Evolutionary conservation across 2,797 vertebrate genomes (phyloP).

Genomic region (Morus bassanus): DNA sequence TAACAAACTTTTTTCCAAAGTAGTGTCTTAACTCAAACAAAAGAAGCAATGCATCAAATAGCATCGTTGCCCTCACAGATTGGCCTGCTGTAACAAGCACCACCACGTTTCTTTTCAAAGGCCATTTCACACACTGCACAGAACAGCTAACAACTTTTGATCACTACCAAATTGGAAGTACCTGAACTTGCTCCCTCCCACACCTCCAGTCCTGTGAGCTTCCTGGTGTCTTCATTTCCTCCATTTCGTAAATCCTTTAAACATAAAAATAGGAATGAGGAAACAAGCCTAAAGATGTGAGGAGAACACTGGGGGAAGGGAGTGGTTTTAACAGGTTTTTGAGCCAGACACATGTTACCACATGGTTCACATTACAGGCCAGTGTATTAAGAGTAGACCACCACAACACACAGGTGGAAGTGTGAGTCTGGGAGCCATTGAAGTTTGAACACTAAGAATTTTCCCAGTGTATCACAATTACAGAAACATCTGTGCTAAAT

Average conservation of each 20-base stretch:
- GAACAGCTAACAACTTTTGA: not conserved
- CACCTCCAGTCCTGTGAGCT: not conserved
- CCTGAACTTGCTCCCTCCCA: not conserved
- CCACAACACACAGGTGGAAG: slow-evolving; percentile 73
- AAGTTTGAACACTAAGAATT: slow-evolving; percentile 61
- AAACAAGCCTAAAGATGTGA: slow-evolving; percentile 9
- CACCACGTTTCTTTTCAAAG: not conserved
- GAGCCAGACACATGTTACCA: slow-evolving; percentile 57
- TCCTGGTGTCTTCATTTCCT: not conserved
- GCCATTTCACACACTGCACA: not conserved
- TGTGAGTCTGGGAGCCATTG: slow-evolving; percentile 62
- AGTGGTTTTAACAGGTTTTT: slow-evolving; percentile 24
- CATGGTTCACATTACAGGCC: slow-evolving; percentile 72
- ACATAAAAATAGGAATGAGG: slow-evolving; percentile 30
- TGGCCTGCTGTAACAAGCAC: not conserved
- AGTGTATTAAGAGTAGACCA: slow-evolving; percentile 29
- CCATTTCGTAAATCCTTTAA: slow-evolving; percentile 9
- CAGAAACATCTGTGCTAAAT: slow-evolving; percentile 79
- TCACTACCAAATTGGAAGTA: not conserved
- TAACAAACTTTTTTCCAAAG: not conserved
- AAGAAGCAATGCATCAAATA: not conserved
- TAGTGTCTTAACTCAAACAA: not conserved
- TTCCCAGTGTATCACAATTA: slow-evolving; percentile 81
- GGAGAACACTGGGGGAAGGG: not conserved
- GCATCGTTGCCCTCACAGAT: not conserved